A percentile compares a stretch with the other conserved stretches of the same genome.
Conservation (phyloP, 2,113 vertebrate genomes). For the Prietella phreatophila region DNA sequence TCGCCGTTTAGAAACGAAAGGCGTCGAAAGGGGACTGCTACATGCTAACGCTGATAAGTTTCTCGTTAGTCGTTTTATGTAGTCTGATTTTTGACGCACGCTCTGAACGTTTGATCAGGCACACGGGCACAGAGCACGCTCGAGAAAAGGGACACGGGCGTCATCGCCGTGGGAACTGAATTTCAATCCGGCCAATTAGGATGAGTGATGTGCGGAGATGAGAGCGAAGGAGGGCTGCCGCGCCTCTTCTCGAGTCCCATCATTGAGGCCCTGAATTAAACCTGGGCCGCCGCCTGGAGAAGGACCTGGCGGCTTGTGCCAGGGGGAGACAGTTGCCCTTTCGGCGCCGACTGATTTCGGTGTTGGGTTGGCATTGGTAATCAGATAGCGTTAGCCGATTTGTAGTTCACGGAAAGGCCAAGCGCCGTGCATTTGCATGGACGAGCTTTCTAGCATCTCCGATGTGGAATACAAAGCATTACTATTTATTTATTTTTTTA, state of each 20-base stretch:
- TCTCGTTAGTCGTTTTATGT: conserved; percentile 38
- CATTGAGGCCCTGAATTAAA: conserved; percentile 33
- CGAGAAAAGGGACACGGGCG: not conserved
- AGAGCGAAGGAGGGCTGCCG: not conserved
- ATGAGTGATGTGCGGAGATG: conserved; percentile 49
- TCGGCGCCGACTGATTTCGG: not conserved
- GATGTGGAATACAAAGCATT: not conserved
- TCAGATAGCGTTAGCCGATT: not conserved
- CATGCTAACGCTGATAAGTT: not conserved
- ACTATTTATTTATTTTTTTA: not conserved
- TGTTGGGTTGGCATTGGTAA: not conserved
- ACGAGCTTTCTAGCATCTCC: not conserved
- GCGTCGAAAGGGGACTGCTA: not conserved
- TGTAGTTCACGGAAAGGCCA: not conserved
- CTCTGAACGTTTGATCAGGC: conserved; percentile 47
- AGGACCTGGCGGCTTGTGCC: not conserved
- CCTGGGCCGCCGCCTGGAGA: conserved; percentile 9
- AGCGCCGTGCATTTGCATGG: not conserved
- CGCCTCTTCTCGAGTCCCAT: conserved; percentile 15
- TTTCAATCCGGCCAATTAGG: conserved; percentile 50
- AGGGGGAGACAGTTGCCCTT: not conserved
- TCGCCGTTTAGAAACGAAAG: not conserved
- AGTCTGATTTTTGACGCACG: conserved; percentile 36
- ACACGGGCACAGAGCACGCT: not conserved
- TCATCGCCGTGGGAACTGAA: conserved; percentile 40